A percentile compares a stretch with the other conserved stretches of the same genome.
These are phyloP conservation scores for Tringa solitaria DNA, from an alignment of 2,113 vertebrate species.

Conservation along the genomic window DNA sequence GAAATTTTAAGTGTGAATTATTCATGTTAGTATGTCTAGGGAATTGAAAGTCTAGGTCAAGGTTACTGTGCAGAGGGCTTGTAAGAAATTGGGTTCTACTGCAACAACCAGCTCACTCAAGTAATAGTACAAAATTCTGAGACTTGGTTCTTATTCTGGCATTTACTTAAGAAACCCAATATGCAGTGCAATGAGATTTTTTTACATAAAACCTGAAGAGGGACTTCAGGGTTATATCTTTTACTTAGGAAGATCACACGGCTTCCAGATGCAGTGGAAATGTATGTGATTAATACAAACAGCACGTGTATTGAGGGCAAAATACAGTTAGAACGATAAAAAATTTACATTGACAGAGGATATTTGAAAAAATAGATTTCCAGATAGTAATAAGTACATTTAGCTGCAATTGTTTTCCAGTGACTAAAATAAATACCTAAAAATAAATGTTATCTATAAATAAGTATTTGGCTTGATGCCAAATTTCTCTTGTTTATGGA, in stretches of 20 bases:
- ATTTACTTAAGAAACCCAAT: not conserved
- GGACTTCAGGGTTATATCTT: not conserved
- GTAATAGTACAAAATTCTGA: not conserved
- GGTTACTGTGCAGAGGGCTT: not conserved
- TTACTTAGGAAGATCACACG: not conserved
- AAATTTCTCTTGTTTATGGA: conserved; percentile 53
- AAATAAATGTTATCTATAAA: conserved; percentile 60
- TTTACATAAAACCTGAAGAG: not conserved
- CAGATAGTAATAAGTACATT: conserved; percentile 29
- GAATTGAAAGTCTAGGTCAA: not conserved
- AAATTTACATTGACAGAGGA: not conserved
- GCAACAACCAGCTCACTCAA: rapidly evolving
- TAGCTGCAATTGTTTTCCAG: conserved; percentile 47
- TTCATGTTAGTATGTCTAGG: too few species aligned
- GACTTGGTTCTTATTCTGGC: not conserved
- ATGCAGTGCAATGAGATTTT: not conserved
- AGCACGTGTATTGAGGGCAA: not conserved
- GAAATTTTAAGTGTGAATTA: not conserved
- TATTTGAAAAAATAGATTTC: conserved; percentile 15
- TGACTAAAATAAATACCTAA: conserved; percentile 55
- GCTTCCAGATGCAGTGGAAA: not conserved
- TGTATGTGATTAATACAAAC: not conserved
- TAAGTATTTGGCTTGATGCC: conserved; percentile 1
- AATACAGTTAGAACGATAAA: not conserved
- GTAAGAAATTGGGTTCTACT: not conserved